phyloP scores from a whole-genome alignment of 2,113 vertebrate genomes.

The Perca schrenkii region DNA sequence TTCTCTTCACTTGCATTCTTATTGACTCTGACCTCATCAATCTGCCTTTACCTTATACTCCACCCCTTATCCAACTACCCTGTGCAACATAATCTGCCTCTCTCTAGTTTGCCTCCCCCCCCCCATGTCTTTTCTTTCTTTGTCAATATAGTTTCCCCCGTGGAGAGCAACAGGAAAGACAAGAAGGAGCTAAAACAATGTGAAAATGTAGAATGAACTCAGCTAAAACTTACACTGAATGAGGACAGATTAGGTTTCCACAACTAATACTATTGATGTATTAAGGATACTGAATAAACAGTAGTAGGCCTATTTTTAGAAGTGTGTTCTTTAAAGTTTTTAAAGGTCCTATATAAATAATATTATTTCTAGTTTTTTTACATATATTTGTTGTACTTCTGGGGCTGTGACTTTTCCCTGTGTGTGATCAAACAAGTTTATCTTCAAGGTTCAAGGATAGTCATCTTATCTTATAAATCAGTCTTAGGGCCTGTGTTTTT shows the following conservation, averaged over 20 bases:
- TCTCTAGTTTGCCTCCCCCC: slow-evolving; percentile 17
- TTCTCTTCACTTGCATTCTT: slow-evolving; percentile 41
- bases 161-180: slow-evolving; percentile 20
- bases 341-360: too few relatives aligned
- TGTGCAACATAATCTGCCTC: slow-evolving; percentile 52
- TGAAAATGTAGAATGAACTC: slow-evolving; percentile 7
- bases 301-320: background rate
- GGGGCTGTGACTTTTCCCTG: background rate
- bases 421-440: background rate
- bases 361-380: too few relatives aligned
- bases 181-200: background rate
- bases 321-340: too few relatives aligned
- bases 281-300: background rate
- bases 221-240: background rate
- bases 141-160: slow-evolving; percentile 30
- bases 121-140: slow-evolving; percentile 13
- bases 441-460: too few relatives aligned
- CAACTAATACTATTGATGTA: background rate
- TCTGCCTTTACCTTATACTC: slow-evolving; percentile 54
- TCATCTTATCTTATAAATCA: background rate
- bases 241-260: background rate
- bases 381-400: background rate
- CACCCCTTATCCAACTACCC: slow-evolving; percentile 40
- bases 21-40: slow-evolving; percentile 66
- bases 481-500: too few relatives aligned